These are phyloP conservation scores for Amblyopsis rosae DNA, from an alignment of 2,113 vertebrate genomes.

Conservation along the genomic window DNA sequence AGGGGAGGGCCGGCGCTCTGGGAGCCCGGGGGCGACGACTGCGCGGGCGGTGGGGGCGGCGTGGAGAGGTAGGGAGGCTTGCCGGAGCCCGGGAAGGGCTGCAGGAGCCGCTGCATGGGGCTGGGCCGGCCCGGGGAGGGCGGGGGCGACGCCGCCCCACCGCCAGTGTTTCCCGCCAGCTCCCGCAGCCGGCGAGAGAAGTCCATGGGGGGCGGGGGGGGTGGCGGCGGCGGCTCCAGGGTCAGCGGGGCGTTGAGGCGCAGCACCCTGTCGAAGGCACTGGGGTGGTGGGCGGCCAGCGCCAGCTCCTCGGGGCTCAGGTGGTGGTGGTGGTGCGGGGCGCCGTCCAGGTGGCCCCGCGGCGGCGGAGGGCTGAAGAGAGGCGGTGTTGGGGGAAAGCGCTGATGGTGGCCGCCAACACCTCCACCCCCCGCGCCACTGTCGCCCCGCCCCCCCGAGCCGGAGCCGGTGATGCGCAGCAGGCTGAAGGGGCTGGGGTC, in stretches of 20 bases:
- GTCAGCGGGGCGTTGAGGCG: conserved; percentile 98
- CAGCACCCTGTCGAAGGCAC: conserved; percentile 99
- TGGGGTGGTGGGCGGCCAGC: conserved; percentile 98
- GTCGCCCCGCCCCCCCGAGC: conserved; percentile 87
- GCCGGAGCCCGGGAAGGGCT: conserved; percentile 90
- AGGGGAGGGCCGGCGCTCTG: conserved; percentile 76
- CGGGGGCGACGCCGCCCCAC: conserved; percentile 88
- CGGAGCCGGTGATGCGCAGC: conserved; percentile 95
- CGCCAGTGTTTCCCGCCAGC: conserved; percentile 93
- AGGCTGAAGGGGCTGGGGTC: conserved; percentile 99
- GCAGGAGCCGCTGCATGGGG: conserved; percentile 99
- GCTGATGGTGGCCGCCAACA: conserved; percentile 71
- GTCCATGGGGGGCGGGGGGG: conserved; percentile 98
- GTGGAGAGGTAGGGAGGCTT: conserved; percentile 97
- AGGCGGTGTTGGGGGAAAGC: conserved; percentile 96
- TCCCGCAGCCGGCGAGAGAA: conserved; percentile 98
- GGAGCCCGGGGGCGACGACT: conserved; percentile 87
- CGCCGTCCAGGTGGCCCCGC: conserved; percentile 91
- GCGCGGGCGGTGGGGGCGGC: conserved; percentile 93
- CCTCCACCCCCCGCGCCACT: conserved; percentile 83
- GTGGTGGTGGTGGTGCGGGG: conserved; percentile 61
- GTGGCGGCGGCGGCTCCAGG: conserved; percentile 94
- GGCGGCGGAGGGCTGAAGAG: conserved; percentile 98
- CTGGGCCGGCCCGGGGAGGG: conserved; percentile 95
- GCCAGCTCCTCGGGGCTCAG: conserved; percentile 98